Evolutionary conservation across 37 sponge, comb jelly and placozoan genomes (phyloP), one percentile per base, ranked within the genome.

Genomic region (Cladorhizidae sp.): DNA sequence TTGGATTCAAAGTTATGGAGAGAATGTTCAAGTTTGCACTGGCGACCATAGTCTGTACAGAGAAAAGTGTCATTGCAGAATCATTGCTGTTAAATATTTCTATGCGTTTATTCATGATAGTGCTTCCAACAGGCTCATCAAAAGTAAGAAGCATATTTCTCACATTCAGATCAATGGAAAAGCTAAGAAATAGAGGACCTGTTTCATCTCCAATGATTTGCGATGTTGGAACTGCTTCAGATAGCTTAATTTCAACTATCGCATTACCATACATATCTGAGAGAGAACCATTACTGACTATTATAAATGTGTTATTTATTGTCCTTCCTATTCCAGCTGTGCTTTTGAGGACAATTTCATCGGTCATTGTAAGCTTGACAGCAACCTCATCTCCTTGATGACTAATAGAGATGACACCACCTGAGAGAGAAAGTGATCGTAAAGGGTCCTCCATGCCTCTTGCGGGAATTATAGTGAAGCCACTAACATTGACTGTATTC

Each of bases 311-410:
- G 31, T 74, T 90, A 43, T 77, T 58, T 20, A 54, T 43, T 38
- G 74, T 59, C 0, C 64, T 79, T 22, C 88, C 92, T 31, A 94
- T 75, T 22, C 72, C 67, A 32, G 35, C 35, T 38, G 81, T 78
- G 6, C 73, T 80, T 65, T 94, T 94, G 45, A 94, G 32, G 61
- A 74, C 64, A 68, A 91, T 91, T 18, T 74, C 73, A 38, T 94
- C 92, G 9, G 22, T 83, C 52, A 64, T 77, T 9, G 70, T 57
- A 62, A 94, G 39, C 18, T 72, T 36, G 67, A 94, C 39, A 29
- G 80, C 84, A 25, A 92, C 26, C 1, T 71, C 64, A 25, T 84
- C 64, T n/a, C 79, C 78, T 21, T 71, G 73, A 61, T 21, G 68
- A 40, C 57, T 75, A 14, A 51, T 40, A 32, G 81, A 77, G 0